Evolutionary conservation across 1,140 invertebrate genomes (phyloP).

Genomic region (Halictus rubicundus): DNA sequence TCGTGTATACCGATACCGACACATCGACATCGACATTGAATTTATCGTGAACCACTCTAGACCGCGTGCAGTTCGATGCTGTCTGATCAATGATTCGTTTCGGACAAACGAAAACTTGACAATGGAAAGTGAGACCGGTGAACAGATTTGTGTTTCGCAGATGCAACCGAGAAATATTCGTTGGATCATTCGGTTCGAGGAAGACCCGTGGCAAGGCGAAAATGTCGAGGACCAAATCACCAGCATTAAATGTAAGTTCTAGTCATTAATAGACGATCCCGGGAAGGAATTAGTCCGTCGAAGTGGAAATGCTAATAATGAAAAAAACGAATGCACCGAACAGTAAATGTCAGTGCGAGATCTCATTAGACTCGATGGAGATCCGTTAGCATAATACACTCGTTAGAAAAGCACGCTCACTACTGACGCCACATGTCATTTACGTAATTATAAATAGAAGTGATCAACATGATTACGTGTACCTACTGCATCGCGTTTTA

Average conservation of each 20-base stretch:
- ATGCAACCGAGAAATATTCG: conserved; percentile 77
- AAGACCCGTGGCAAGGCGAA: conserved; percentile 73
- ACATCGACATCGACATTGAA: conserved; percentile 38
- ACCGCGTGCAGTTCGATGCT: conserved; percentile 44
- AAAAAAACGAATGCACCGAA: neutral
- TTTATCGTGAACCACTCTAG: conserved; percentile 32
- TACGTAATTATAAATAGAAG: conserved; percentile 61
- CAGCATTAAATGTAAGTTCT: conserved; percentile 79
- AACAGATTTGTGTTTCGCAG: conserved; percentile 25
- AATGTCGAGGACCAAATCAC: conserved; percentile 81
- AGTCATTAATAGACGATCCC: neutral
- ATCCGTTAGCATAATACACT: conserved; percentile 28
- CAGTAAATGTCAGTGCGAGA: neutral
- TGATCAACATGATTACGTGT: conserved; percentile 53
- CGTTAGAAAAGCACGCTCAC: neutral
- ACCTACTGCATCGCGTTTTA: conserved; percentile 41
- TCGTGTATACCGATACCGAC: conserved; percentile 43
- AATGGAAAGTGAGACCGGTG: neutral
- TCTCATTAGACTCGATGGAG: neutral
- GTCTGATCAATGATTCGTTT: neutral
- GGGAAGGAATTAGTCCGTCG: neutral
- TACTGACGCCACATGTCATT: conserved; percentile 36
- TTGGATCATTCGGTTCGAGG: conserved; percentile 80
- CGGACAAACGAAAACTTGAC: neutral
- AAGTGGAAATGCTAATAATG: neutral